Conservation (phyloP, 1,140 invertebrate genomes). For the Periplaneta americana region DNA sequence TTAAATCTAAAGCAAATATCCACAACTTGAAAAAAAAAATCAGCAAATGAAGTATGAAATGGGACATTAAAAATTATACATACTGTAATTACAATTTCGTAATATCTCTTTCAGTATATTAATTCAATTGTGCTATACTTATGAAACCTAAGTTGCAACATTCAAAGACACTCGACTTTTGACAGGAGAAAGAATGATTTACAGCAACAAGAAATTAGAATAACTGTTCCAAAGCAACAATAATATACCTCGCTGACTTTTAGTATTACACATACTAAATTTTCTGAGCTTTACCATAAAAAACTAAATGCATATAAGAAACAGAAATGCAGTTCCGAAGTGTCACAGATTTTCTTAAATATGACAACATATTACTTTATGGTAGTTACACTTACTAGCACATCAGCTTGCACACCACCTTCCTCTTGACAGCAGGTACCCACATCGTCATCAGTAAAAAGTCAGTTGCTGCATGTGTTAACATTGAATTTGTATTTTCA, state of each 20-base stretch:
- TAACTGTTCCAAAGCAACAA: background rate
- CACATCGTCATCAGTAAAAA: background rate
- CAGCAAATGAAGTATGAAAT: background rate
- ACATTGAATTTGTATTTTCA: no score
- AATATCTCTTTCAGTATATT: background rate
- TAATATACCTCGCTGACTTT: background rate
- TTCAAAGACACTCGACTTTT: background rate
- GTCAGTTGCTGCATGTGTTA: background rate
- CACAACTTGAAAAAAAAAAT: background rate
- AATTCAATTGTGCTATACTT: background rate
- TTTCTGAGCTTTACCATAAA: no score
- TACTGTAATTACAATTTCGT: background rate
- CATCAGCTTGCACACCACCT: background rate
- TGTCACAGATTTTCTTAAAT: background rate
- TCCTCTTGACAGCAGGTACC: background rate
- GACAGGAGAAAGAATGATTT: background rate
- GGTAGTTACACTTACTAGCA: background rate
- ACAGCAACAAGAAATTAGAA: background rate
- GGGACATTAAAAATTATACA: background rate
- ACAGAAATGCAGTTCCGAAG: background rate
- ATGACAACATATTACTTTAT: background rate
- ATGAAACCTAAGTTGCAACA: background rate
- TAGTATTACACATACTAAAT: background rate
- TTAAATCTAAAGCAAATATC: background rate
- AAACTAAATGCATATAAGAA: background rate